A percentile compares a stretch with the other conserved stretches of the same genome.
Conservation (phyloP, 2,888 invertebrate genomes). For the Andricus curvator region DNA sequence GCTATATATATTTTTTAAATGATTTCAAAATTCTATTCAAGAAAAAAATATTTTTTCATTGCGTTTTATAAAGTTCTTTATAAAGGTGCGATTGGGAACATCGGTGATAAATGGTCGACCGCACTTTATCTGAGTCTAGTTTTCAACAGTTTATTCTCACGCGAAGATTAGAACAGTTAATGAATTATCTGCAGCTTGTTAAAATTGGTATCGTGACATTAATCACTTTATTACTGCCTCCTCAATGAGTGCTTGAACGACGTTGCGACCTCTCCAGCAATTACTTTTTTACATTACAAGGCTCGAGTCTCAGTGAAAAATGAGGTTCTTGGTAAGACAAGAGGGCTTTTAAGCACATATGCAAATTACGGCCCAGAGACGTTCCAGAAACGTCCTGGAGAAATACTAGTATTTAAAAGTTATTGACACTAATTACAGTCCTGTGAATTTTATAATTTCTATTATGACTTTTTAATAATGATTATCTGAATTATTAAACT, state of each 20-base stretch:
- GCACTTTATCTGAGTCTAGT: not conserved
- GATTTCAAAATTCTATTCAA: not conserved
- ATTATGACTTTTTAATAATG: too few relatives aligned
- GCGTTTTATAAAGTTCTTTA: not conserved
- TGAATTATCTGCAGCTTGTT: conserved; percentile 8
- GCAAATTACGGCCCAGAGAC: not conserved
- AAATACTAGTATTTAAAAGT: not conserved
- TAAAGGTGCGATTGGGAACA: not conserved
- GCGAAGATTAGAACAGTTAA: conserved; percentile 3
- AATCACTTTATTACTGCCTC: conserved; percentile 16
- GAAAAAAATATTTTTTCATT: not conserved
- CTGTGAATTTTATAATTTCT: too few relatives aligned
- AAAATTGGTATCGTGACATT: conserved; percentile 22
- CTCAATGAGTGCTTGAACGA: not conserved
- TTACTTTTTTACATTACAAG: conserved; percentile 27
- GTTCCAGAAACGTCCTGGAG: not conserved
- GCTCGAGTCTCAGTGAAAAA: not conserved
- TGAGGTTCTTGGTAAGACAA: not conserved
- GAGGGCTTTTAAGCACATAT: conserved; percentile 5
- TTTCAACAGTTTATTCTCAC: conserved; percentile 13
- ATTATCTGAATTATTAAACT: too few relatives aligned
- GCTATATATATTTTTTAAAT: not conserved
- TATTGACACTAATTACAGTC: not conserved
- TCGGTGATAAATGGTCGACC: not conserved
- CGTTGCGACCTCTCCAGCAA: conserved; percentile 14